A percentile compares a stretch with the other conserved stretches of the same genome.
phyloP scores from a whole-genome alignment of 2,888 invertebrate genomes.

The Ormyrus pomaceus region DNA sequence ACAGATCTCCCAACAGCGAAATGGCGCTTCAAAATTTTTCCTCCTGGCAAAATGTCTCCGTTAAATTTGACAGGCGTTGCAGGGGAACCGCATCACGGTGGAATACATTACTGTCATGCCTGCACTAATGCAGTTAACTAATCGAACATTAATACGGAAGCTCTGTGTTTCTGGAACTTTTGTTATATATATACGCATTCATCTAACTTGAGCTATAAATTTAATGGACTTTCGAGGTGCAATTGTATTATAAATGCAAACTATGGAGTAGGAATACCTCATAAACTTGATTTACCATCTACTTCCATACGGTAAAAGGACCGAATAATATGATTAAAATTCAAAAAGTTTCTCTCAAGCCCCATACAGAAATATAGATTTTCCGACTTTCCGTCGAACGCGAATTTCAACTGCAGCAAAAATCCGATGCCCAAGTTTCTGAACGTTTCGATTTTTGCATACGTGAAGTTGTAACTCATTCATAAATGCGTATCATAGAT shows the following conservation, averaged over 20 bases:
- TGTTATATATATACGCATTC: neutral
- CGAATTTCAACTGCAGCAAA: neutral
- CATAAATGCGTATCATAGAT: neutral
- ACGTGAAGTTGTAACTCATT: too few relatives aligned
- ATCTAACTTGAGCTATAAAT: slow-evolving; percentile 29
- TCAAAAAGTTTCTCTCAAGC: neutral
- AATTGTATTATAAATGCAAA: slow-evolving; percentile 49
- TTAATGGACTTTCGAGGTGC: slow-evolving; percentile 24
- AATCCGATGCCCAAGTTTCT: too few relatives aligned
- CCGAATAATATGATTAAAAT: slow-evolving; percentile 10
- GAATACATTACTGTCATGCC: slow-evolving; percentile 42
- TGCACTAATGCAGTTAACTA: slow-evolving; percentile 22
- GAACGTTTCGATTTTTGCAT: too few relatives aligned
- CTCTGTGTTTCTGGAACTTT: slow-evolving; percentile 15
- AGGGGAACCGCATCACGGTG: neutral
- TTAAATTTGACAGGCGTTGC: slow-evolving; percentile 23
- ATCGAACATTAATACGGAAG: slow-evolving; percentile 31
- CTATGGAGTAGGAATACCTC: slow-evolving; percentile 5
- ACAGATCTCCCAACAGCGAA: too few relatives aligned
- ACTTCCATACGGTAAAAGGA: neutral
- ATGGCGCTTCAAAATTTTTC: too few relatives aligned
- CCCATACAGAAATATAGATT: too few relatives aligned
- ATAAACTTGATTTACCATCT: slow-evolving; percentile 45
- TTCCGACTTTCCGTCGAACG: too few relatives aligned
- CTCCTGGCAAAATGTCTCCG: slow-evolving; percentile 12